Evolutionary conservation across 2,888 invertebrate species (phyloP).

Genomic region (Thymelicus lineola): DNA sequence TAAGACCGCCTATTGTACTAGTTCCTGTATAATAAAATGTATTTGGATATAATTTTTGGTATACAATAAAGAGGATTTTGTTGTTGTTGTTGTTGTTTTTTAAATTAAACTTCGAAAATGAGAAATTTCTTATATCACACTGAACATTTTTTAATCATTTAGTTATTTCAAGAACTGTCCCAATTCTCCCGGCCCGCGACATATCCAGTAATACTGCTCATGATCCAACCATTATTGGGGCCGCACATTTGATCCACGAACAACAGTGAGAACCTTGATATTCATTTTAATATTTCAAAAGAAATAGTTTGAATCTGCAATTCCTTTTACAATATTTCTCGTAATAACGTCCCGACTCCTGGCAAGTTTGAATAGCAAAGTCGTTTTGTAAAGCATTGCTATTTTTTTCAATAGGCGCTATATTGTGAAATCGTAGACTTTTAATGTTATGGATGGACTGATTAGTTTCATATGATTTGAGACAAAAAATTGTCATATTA

Average conservation of each 20-base stretch:
- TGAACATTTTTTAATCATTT: background rate
- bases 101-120: too few relatives aligned
- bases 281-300: constrained; percentile 36
- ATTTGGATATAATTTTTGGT: too few relatives aligned
- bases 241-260: constrained; percentile 60
- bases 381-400: constrained; percentile 26
- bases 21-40: too few relatives aligned
- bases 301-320: constrained; percentile 34
- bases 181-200: constrained; percentile 46
- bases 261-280: constrained; percentile 32
- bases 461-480: too few relatives aligned
- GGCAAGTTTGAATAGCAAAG: constrained; percentile 30
- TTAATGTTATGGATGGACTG: too few relatives aligned
- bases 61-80: too few relatives aligned
- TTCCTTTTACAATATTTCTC: constrained; percentile 31
- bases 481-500: too few relatives aligned
- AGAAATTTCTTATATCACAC: too few relatives aligned
- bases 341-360: constrained; percentile 29
- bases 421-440: too few relatives aligned
- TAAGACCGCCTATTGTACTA: too few relatives aligned
- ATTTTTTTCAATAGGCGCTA: constrained; percentile 27
- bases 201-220: constrained; percentile 61
- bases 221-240: constrained; percentile 75
- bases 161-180: constrained; percentile 30
- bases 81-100: too few relatives aligned